These are phyloP conservation scores for Serranochromis macrocephalus DNA, from an alignment of 2,113 vertebrate species.

Conservation along the genomic window DNA sequence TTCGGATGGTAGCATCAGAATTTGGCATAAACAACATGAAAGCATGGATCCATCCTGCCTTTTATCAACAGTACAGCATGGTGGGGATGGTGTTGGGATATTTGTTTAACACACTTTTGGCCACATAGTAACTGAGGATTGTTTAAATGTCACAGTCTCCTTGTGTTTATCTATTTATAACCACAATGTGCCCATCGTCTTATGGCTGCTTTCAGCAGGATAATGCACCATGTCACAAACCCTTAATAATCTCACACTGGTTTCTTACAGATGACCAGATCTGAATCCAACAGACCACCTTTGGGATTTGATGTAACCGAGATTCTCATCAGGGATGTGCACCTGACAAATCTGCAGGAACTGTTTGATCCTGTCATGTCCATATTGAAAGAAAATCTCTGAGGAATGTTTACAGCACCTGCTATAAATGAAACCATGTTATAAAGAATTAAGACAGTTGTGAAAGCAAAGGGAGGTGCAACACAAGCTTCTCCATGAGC, in stretches of 20 bases:
- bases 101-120: background rate
- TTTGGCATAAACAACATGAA: background rate
- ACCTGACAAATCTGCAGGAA: background rate
- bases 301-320: background rate
- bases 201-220: background rate
- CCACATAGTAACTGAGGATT: background rate
- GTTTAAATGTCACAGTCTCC: background rate
- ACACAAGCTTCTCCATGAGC: background rate
- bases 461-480: background rate
- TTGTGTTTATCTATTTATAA: background rate
- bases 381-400: background rate
- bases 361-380: background rate
- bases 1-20: background rate
- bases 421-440: background rate
- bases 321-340: background rate
- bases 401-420: background rate
- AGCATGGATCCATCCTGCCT: background rate
- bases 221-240: background rate
- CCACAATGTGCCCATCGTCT: background rate
- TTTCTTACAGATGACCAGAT: background rate
- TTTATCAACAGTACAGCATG: background rate
- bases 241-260: background rate
- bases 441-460: background rate
- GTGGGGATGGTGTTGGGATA: background rate
- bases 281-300: background rate